These are phyloP conservation scores for Oligia fasciuncula DNA, from an alignment of 2,888 invertebrate genomes.

Conservation along the genomic window DNA sequence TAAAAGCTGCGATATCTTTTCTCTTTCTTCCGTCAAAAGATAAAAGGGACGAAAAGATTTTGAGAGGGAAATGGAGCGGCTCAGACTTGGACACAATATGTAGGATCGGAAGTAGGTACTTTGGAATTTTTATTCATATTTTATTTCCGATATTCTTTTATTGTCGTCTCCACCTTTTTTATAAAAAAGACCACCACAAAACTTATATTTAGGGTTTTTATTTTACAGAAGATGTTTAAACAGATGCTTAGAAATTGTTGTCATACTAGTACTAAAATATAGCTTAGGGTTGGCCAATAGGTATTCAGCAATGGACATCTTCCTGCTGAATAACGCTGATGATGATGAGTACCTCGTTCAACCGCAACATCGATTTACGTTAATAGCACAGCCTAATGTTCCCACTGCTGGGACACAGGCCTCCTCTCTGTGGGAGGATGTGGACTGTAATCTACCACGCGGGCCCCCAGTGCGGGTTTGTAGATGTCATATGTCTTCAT, in stretches of 20 bases:
- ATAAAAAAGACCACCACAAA: background rate
- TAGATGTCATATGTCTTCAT: too few species aligned
- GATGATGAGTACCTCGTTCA: too few species aligned
- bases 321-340: background rate
- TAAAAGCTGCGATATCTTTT: constrained; percentile 57
- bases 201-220: too few species aligned
- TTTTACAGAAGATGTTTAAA: background rate
- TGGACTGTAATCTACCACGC: too few species aligned
- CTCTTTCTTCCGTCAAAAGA: constrained; percentile 52
- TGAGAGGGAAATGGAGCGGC: constrained; percentile 45
- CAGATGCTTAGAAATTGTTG: background rate
- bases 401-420: too few species aligned
- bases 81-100: constrained; percentile 53
- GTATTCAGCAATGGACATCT: background rate
- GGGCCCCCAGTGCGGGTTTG: too few species aligned
- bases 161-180: background rate
- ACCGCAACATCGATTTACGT: background rate
- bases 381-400: background rate
- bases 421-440: too few species aligned
- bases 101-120: constrained; percentile 26
- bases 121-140: constrained; percentile 40
- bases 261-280: background rate
- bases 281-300: background rate
- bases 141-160: constrained; percentile 29
- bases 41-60: constrained; percentile 53